A percentile compares a stretch with the other conserved stretches of the same genome.
phyloP scores from a whole-genome alignment of 37 sponge, comb jelly and placozoan species.

The Hexactinellida sp. region DNA sequence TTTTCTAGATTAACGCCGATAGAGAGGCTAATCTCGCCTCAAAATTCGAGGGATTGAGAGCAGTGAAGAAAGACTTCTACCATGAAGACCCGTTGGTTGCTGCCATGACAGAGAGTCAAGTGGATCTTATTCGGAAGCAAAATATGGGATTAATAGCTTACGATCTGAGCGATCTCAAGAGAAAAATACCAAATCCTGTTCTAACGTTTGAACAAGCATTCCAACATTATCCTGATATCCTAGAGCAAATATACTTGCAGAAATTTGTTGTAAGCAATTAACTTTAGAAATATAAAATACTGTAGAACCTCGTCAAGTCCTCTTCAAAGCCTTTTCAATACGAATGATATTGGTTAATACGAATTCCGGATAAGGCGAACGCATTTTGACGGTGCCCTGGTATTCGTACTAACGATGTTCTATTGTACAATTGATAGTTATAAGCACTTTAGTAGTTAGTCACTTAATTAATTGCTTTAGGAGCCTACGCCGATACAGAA shows the following conservation, averaged over 20 bases:
- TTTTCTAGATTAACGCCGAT: not conserved
- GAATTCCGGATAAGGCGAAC: no score
- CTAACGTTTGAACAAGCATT: conserved; percentile 71
- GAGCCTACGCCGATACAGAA: conserved; percentile 27
- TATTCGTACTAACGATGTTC: no score
- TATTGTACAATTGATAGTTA: no score
- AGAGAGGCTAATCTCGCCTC: not conserved
- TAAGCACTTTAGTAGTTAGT: no score
- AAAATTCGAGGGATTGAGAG: conserved; percentile 35
- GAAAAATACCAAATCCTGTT: conserved; percentile 69
- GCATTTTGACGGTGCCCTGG: no score
- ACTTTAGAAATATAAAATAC: no score
- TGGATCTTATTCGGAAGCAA: conserved; percentile 24
- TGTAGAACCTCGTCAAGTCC: no score
- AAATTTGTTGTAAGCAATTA: not conserved
- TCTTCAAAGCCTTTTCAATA: no score
- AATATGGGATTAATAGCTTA: conserved; percentile 38
- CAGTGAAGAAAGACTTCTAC: conserved; percentile 60
- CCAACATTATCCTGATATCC: conserved; percentile 39
- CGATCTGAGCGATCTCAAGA: conserved; percentile 31
- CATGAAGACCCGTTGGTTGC: conserved; percentile 39
- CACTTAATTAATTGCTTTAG: no score
- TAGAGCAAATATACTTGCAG: not conserved
- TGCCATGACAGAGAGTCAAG: conserved; percentile 23
- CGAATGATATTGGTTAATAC: no score